Conservation (phyloP, 1,140 invertebrate species). For the Helicoverpa zea region DNA sequence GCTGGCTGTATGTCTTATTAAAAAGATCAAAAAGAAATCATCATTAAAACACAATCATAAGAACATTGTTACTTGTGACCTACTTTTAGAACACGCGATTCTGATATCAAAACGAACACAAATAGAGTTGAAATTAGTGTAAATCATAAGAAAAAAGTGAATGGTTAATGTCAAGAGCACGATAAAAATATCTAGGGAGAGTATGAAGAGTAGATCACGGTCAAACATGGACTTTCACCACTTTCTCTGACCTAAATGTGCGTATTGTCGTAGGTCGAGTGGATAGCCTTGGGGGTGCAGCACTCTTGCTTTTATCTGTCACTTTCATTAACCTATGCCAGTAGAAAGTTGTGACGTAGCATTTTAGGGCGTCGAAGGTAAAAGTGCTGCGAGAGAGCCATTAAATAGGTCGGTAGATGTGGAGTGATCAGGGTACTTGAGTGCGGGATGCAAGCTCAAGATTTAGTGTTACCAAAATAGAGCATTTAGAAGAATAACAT, state of each 20-base stretch:
- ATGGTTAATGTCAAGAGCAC: slow-evolving; percentile 58
- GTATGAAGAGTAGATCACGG: slow-evolving; percentile 78
- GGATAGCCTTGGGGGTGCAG: slow-evolving; percentile 73
- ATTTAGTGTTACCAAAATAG: not conserved
- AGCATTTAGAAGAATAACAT: not conserved
- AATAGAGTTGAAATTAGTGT: slow-evolving; percentile 55
- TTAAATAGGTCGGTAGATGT: slow-evolving; percentile 60
- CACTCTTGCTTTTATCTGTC: slow-evolving; percentile 81
- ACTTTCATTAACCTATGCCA: slow-evolving; percentile 79
- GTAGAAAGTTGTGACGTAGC: slow-evolving; percentile 75
- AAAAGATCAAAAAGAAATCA: slow-evolving; percentile 64
- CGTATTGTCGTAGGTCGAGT: slow-evolving; percentile 72
- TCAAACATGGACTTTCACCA: slow-evolving; percentile 76
- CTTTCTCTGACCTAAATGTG: slow-evolving; percentile 77
- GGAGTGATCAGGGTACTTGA: not conserved
- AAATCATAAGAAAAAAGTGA: slow-evolving; percentile 53
- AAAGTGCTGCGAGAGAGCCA: slow-evolving; percentile 57
- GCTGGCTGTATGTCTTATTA: slow-evolving; percentile 19
- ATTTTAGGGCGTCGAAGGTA: slow-evolving; percentile 62
- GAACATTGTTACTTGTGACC: slow-evolving; percentile 58
- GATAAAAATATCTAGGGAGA: slow-evolving; percentile 65
- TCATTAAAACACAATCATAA: slow-evolving; percentile 60
- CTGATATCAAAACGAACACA: slow-evolving; percentile 30
- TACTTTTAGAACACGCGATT: slow-evolving; percentile 54
- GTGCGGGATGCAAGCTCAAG: not conserved